Evolutionary conservation across 2,888 invertebrate genomes (phyloP).

Genomic region (Lasioglossum calceatum): DNA sequence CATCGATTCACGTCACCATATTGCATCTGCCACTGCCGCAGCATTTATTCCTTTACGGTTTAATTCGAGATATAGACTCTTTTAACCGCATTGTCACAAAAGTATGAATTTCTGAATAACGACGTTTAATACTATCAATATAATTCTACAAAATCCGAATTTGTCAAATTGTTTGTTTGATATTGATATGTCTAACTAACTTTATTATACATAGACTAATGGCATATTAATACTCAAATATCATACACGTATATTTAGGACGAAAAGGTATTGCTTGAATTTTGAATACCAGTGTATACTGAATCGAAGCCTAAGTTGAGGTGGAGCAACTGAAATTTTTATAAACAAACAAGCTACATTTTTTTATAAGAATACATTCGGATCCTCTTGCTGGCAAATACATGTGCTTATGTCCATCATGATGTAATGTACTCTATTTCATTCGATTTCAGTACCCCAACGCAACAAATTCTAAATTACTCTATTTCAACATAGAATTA

Average conservation of each 20-base stretch:
- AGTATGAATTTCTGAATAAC: not conserved
- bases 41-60: not conserved
- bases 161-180: not conserved
- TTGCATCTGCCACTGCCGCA: not conserved
- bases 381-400: not conserved
- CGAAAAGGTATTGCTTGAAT: not conserved
- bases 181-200: not conserved
- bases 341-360: not conserved
- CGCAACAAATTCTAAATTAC: not conserved
- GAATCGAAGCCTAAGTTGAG: not conserved
- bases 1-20: slow-evolving; percentile 6
- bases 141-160: too few species aligned
- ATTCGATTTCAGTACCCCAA: not conserved
- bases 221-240: not conserved
- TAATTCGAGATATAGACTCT: not conserved
- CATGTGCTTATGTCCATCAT: too few species aligned
- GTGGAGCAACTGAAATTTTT: not conserved
- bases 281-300: not conserved
- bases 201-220: not conserved
- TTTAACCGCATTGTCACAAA: not conserved
- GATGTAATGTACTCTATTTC: not conserved
- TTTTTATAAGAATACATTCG: not conserved
- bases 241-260: too few species aligned
- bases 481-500: not conserved
- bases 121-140: not conserved